Base-by-base conservation (phyloP, 2,113 vertebrate species). In the Pyxicephalus adspersus region DNA sequence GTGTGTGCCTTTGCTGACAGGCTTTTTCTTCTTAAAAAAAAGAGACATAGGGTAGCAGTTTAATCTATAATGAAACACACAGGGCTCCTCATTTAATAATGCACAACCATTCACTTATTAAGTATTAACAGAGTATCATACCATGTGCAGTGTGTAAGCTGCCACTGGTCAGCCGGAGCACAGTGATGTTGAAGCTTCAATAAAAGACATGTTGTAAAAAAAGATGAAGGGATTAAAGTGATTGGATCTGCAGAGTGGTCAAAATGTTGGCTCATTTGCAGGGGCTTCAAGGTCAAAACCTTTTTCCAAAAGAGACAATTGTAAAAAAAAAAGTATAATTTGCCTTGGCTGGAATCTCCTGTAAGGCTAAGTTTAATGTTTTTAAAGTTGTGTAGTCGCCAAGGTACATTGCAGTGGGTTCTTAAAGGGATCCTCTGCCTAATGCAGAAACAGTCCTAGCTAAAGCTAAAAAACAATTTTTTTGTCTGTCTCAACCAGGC, bases 1-100 rank as follows among this genome's bases (percentile, higher is more conserved):
- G 1, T 34, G 1, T 60, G 28, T 73, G 55, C 26, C 54, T 29
- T 74, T 60, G n/a, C 16, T 74, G 17, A 57, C 23, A 72, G 52
- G 26, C 18, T 55, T 72, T 72, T 29, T 11, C 51, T 54, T 71
- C 55, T 29, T 55, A 55, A 15, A 29, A 17, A 64, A 57, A 54
- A n/a, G 9, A 7, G 29, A 79, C 85, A 83, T 84, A 83, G 85
- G 85, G 85, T 13, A 15, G 85, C 86, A 85, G 88, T 90, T 88
- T 89, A 88, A 89, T 89, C 84, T 89, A 90, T 90, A 89, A 90
- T 90, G 87, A 87, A 89, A 88, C 87, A 89, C 87, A 89, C 87
- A 86, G 86, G 86, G 86, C 88, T 85, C 89, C 88, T 87, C 87
- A 83, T 90, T 90, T 87, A 90, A 90, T 90, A 90, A 90, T 90